phyloP scores from a whole-genome alignment of 2,888 invertebrate species.

The Drosophila acutilabella region DNA sequence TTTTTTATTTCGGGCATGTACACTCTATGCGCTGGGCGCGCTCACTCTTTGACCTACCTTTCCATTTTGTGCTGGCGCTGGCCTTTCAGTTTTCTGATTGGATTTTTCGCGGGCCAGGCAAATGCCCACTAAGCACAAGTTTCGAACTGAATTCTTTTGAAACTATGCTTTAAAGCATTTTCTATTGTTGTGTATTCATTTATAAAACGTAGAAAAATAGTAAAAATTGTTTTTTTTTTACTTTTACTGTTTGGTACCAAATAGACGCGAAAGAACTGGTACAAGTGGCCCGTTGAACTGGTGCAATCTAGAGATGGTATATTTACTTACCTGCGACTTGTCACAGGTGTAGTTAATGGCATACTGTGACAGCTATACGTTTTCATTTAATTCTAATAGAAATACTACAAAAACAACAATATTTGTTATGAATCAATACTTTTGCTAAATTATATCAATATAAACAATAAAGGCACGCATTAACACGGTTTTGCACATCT shows the following conservation, averaged over 20 bases:
- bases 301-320: constrained; percentile 58
- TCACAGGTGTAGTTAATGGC: constrained; percentile 38
- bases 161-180: constrained; percentile 68
- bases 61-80: constrained; percentile 80
- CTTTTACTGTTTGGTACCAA: constrained; percentile 77
- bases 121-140: constrained; percentile 47
- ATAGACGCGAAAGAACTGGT: constrained; percentile 74
- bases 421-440: background rate
- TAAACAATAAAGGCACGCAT: background rate
- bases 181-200: constrained; percentile 70
- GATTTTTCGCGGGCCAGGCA: constrained; percentile 56
- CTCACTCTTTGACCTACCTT: constrained; percentile 84
- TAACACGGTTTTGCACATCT: background rate
- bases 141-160: constrained; percentile 44
- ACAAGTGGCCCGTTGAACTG: constrained; percentile 54
- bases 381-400: background rate
- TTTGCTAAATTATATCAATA: background rate
- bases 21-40: constrained; percentile 63
- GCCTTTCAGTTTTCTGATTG: constrained; percentile 68
- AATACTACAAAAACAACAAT: background rate
- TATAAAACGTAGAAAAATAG: constrained; percentile 78
- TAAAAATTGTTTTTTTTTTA: constrained; percentile 70
- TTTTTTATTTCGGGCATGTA: constrained; percentile 46
- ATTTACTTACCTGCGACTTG: constrained; percentile 34
- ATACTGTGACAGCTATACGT: constrained; percentile 3